Evolutionary conservation across 1,140 invertebrate species (phyloP), one percentile per base, ranked within the genome.

Genomic region (Heterodera schachtii): DNA sequence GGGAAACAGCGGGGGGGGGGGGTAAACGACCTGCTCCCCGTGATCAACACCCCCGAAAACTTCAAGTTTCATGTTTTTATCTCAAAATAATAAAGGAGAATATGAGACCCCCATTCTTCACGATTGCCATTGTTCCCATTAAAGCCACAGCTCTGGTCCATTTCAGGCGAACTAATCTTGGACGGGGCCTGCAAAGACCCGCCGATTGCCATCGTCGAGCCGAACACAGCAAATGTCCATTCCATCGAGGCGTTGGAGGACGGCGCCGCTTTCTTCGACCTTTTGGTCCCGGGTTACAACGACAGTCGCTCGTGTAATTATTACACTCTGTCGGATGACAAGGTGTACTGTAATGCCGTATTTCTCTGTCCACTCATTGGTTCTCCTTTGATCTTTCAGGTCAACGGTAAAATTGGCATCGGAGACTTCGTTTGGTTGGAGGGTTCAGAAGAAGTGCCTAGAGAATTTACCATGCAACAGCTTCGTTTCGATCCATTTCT

Each of bases 261-360:
- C 71, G 84, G 83, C 13, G 71, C 77, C n/a, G 73, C 84, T 52
- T 85, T 85, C 78, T 85, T 87, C 66, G 84, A 85, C 46, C 21
- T 87, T 43, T 69, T 85, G 41, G 66, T 87, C 16, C 84, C 84
- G 43, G 84, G 84, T 19, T 85, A 85, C 44, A 64, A 47, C 57
- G 57, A 81, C 21, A 75, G 57, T 31, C 74, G 46, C 57, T 43
- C 71, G 3, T 84, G 83, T 70, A 46, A 47, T 46, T 84, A 84
- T 46, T 84, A 84, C 64, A 79, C 13, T 43, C 21, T 78, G 9
- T 69, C 64, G 47, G 64, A 43, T 60, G 70, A 46, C 43, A 70
- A 69, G 49, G 52, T 78, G 13, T 46, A 43, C n/a, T 52, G 49
- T 52, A 8, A 52, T 8, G 49, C 11, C 11, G 49, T 73, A 19